Evolutionary conservation across 2,797 vertebrate species (phyloP), one percentile per base, ranked within the genome.

Genomic region (Anisognathus igniventris): DNA sequence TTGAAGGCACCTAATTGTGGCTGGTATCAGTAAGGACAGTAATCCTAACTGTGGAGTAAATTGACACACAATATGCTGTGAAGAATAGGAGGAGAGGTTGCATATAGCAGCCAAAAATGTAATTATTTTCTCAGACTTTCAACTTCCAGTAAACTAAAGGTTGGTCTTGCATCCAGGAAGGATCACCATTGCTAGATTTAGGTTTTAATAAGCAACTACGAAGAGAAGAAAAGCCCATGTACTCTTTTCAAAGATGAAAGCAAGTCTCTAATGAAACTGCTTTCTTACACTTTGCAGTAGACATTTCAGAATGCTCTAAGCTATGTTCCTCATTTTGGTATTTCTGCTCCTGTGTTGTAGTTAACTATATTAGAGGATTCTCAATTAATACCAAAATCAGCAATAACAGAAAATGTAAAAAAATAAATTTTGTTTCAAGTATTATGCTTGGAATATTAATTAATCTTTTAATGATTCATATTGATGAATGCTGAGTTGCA

Each of bases 401-500:
- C 27, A 67, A 17, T 82, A 77, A 40, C 42, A 62, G 39, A 76
- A 87, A 88, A 64, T 50, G 76, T 1, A 2, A 23, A 37, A 37
- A 58, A 62, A 31, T 12, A 11, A 12, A 12, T 37, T 72, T 90
- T 78, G 12, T 79, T 85, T 66, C 48, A 73, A 57, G 39, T 89
- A 19, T 85, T 76, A 17, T 42, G 60, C 44, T 82, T 82, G 37
- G 15, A 73, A 14, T 76, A 35, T 74, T 67, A 71, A 88, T 83
- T 76, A 70, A 56, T 16, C 14, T 67, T 81, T 68, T 88, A 87
- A 74, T 68, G 5, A 65, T 74, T 86, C 21, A 12, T 73, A 42
- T 67, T 89, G 2, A n/a, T 71, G 64, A 95, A 70, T 88, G 28
- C 28, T 48, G 85, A 77, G 19, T 90, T 95, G 90, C 72, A 89